A percentile compares a stretch with the other conserved stretches of the same genome.
These are phyloP conservation scores for Drusus annulatus DNA, from an alignment of 1,140 invertebrate species.

Conservation along the genomic window DNA sequence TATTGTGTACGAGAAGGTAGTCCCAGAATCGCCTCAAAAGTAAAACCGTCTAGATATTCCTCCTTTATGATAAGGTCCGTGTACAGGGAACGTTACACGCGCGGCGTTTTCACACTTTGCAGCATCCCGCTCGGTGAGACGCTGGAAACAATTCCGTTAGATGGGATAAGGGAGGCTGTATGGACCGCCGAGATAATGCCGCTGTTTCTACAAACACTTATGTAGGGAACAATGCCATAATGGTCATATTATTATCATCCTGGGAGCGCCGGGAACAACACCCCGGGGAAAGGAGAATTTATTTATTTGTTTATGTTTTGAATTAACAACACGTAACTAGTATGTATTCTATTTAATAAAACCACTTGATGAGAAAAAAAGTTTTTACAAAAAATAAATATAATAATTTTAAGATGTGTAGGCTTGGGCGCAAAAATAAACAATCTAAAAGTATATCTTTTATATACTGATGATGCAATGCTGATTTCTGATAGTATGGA, in stretches of 20 bases:
- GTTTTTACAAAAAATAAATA: too few relatives aligned
- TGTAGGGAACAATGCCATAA: conserved; percentile 53
- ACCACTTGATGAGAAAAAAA: too few relatives aligned
- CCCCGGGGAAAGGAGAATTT: too few relatives aligned
- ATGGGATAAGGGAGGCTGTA: conserved; percentile 41
- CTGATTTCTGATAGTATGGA: too few relatives aligned
- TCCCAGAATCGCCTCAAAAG: conserved; percentile 2
- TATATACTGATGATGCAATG: too few relatives aligned
- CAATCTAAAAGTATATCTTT: too few relatives aligned
- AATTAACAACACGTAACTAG: too few relatives aligned
- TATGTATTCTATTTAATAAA: too few relatives aligned
- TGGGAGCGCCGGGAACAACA: not conserved
- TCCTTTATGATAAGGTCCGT: conserved; percentile 56
- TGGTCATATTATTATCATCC: not conserved
- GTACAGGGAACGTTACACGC: conserved; percentile 44
- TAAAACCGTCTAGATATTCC: conserved; percentile 54
- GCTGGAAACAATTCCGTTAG: conserved; percentile 52
- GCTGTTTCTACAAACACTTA: conserved; percentile 28
- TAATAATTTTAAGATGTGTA: too few relatives aligned
- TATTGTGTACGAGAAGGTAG: not conserved
- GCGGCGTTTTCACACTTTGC: conserved; percentile 52
- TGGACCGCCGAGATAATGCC: conserved; percentile 50
- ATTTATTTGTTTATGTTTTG: too few relatives aligned
- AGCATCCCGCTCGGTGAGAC: conserved; percentile 39
- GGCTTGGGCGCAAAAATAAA: too few relatives aligned